A percentile compares a stretch with the other conserved stretches of the same genome.
These are phyloP conservation scores for Scaptomyza montana DNA, from an alignment of 1,140 invertebrate species.

Conservation along the genomic window DNA sequence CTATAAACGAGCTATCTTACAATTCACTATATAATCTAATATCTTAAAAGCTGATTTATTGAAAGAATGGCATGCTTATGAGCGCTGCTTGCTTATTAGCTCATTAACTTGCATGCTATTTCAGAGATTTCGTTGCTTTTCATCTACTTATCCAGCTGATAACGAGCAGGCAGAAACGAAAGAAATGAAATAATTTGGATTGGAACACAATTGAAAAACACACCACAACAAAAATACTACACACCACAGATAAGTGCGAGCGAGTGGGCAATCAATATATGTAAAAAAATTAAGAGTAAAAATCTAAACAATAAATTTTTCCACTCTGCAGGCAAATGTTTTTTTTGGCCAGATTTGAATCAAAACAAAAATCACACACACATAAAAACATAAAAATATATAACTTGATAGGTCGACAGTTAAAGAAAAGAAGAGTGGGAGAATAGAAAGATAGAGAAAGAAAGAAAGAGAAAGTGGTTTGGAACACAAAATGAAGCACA, in stretches of 20 bases:
- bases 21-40: background rate
- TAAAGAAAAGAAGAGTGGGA: slow-evolving; percentile 12
- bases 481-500: slow-evolving; percentile 42
- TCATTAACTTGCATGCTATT: slow-evolving; percentile 33
- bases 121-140: slow-evolving; percentile 3
- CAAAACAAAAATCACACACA: slow-evolving; percentile 27
- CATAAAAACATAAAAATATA: background rate
- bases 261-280: slow-evolving; percentile 48
- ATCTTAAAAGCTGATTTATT: background rate
- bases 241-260: slow-evolving; percentile 73
- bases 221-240: slow-evolving; percentile 47
- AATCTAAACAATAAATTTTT: slow-evolving; percentile 13
- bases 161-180: slow-evolving; percentile 38
- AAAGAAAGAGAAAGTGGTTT: slow-evolving; percentile 12
- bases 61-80: slow-evolving; percentile 63
- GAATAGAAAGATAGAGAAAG: slow-evolving; percentile 10
- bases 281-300: slow-evolving; percentile 10
- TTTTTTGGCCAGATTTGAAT: slow-evolving; percentile 7
- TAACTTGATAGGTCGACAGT: slow-evolving; percentile 4
- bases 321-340: slow-evolving; percentile 17
- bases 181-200: slow-evolving; percentile 32
- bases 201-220: slow-evolving; percentile 42
- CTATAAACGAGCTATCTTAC: slow-evolving; percentile 7
- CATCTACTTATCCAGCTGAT: background rate
- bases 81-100: slow-evolving; percentile 72